Evolutionary conservation across 2,113 vertebrate species (phyloP), one percentile per base, ranked within the genome.

Genomic region (Phocoena sinus): DNA sequence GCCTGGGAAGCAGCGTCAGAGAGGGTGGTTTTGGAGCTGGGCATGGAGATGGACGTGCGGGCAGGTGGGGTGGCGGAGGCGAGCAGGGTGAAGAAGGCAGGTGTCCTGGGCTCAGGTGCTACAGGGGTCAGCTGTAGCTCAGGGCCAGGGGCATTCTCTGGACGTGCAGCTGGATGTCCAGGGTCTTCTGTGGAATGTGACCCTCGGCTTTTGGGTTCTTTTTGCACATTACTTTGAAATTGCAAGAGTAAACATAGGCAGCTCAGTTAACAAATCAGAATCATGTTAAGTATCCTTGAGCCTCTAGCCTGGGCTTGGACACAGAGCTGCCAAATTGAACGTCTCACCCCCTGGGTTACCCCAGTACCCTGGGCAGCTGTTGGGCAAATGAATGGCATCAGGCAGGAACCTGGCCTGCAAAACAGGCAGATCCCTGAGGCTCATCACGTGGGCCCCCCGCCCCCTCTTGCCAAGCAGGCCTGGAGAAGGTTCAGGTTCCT

Each of bases 41-140:
- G 28, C 0, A 0, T 36, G 26, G 15, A n/a, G 20, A 8, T n/a
- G 47, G 56, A 63, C 0, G 2, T 50, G n/a, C 0, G 6, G n/a
- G 4, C 76, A 41, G 36, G 47, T 14, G 14, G 28, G 0, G 0
- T 33, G 63, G 76, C 77, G 26, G 89, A 60, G 63, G 50, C n/a
- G 20, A 53, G 36, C 47, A 8, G 6, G 17, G 20, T 23, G 28
- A 26, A 25, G 50, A 74, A 50, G 58, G 74, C 76, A n/a, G 33
- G 25, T 38, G 36, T 71, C 44, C 56, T 13, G 0, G 31, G 47
- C 20, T 50, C 21, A 50, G 15, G 36, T 44, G 62, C 25, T 14
- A 2, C 14, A 5, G 18, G 20, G 53, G 41, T 6, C 28, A 18
- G 56, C 20, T 9, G 20, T 8, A 1, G 1, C 71, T 77, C 1